A percentile compares a stretch with the other conserved stretches of the same genome.
Evolutionary conservation across 2,888 invertebrate species (phyloP).

Genomic region (Volucella zonaria): DNA sequence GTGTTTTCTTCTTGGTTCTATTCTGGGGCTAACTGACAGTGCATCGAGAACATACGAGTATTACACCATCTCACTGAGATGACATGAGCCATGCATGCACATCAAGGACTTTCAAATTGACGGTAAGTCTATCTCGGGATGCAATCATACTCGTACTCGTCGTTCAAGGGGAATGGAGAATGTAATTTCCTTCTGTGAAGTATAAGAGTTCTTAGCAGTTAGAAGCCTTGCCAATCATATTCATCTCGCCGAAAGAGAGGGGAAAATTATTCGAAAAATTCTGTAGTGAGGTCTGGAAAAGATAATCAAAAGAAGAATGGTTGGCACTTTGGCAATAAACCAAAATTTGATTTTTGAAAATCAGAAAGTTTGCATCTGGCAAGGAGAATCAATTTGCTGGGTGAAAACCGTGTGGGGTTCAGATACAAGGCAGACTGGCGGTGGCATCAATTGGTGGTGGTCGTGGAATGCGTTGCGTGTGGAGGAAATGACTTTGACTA

Average conservation of each 20-base stretch:
- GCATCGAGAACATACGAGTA: background rate
- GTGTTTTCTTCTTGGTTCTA: background rate
- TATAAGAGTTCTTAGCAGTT: conserved; percentile 13
- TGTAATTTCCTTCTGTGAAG: background rate
- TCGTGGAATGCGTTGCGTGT: too few species aligned
- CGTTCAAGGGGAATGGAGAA: background rate
- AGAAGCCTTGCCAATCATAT: conserved; percentile 50
- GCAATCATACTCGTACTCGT: background rate
- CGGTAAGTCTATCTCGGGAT: conserved; percentile 20
- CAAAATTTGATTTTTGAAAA: conserved; percentile 14
- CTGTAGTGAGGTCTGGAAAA: background rate
- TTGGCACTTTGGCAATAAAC: conserved; percentile 24
- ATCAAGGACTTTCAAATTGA: conserved; percentile 42
- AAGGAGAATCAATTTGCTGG: conserved; percentile 12
- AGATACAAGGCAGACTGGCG: background rate
- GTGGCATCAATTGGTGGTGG: background rate
- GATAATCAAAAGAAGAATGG: background rate
- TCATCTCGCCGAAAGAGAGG: background rate
- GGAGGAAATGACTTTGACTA: too few species aligned
- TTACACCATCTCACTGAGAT: background rate
- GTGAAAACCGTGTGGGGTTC: background rate
- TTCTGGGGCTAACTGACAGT: conserved; percentile 11
- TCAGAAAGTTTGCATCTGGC: conserved; percentile 15
- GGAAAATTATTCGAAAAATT: background rate
- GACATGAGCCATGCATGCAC: conserved; percentile 8